Evolutionary conservation across 1,140 invertebrate genomes (phyloP), one percentile per base, ranked within the genome.

Genomic region (Sarcophaga bullata): DNA sequence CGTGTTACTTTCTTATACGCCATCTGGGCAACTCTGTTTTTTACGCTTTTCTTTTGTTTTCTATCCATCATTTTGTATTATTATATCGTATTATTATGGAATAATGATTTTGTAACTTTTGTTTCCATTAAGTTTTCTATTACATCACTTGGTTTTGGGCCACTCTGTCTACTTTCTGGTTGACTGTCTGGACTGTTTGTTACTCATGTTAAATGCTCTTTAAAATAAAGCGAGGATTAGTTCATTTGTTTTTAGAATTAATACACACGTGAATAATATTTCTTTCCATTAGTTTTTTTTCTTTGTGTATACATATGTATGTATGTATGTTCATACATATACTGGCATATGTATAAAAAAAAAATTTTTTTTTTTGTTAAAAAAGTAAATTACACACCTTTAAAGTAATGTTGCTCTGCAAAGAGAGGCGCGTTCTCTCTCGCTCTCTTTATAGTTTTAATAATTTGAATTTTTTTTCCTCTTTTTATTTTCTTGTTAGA

Each of bases 381-480:
- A 68, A 68, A 68, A 68, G 62, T 68, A 37, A 37, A 2, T 68
- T 68, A 68, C 17, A 25, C n/a, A 68, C 62, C 62, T 68, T 68
- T 68, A 37, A 37, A 37, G 25, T 37, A 37, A 4, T 37, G 25
- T 37, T 37, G 25, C 25, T 37, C 25, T 37, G 1, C 4, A 37
- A 37, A 37, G 1, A 37, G 1, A 37, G 1, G 25, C 25, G 25
- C 4, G 25, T 37, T 37, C 25, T 37, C 25, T 37, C 25, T 37
- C 25, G 25, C 25, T 37, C 25, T 37, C 25, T 37, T 37, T n/a
- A n/a, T n/a, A n/a, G n/a, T n/a, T n/a, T n/a, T n/a, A n/a, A n/a
- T n/a, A n/a, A n/a, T n/a, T n/a, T n/a, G n/a, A n/a, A n/a, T n/a
- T n/a, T n/a, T n/a, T n/a, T n/a, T n/a, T n/a, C n/a, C n/a, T n/a